A percentile compares a stretch with the other conserved stretches of the same genome.
Conservation (phyloP, 2,797 vertebrate species). For the Ctenopoma kingsleyae region DNA sequence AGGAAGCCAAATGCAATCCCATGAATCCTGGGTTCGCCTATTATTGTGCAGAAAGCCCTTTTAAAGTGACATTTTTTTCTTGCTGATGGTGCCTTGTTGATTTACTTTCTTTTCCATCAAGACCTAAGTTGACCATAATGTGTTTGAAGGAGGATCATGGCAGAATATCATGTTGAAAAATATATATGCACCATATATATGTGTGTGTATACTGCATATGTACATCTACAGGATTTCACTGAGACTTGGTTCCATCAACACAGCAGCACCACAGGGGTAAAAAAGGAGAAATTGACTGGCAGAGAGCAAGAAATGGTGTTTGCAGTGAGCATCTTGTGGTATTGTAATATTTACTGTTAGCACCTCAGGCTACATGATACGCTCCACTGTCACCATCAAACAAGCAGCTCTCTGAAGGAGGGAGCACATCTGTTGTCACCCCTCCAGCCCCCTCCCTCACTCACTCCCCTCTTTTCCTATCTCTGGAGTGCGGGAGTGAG, state of each 20-base stretch:
- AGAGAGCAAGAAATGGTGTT: constrained; percentile 82
- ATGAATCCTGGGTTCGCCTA: constrained; percentile 80
- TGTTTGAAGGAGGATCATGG: constrained; percentile 60
- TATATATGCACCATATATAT: constrained; percentile 13
- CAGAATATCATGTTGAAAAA: constrained; percentile 58
- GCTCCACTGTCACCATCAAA: constrained; percentile 84
- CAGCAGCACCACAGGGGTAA: constrained; percentile 72
- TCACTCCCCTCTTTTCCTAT: constrained; percentile 22
- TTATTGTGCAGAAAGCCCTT: constrained; percentile 80
- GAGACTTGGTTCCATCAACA: constrained; percentile 67
- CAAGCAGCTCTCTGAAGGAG: constrained; percentile 78
- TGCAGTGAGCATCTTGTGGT: constrained; percentile 86
- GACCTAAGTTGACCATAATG: constrained; percentile 83
- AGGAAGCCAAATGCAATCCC: constrained; percentile 87
- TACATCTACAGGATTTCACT: neutral
- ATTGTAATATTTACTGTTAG: constrained; percentile 89
- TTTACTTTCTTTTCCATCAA: constrained; percentile 81
- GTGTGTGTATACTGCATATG: neutral
- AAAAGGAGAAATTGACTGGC: constrained; percentile 77
- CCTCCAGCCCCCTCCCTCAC: constrained; percentile 48
- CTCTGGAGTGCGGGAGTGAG: constrained; percentile 37
- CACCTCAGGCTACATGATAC: constrained; percentile 86
- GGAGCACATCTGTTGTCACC: constrained; percentile 85
- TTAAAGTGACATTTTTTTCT: constrained; percentile 66
- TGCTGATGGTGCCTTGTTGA: constrained; percentile 75